Percentiles rank a stretch among this genome's conserved stretches.
These are phyloP conservation scores for Ovibos moschatus DNA, from an alignment of 2,113 vertebrate genomes.

Conservation along the genomic window DNA sequence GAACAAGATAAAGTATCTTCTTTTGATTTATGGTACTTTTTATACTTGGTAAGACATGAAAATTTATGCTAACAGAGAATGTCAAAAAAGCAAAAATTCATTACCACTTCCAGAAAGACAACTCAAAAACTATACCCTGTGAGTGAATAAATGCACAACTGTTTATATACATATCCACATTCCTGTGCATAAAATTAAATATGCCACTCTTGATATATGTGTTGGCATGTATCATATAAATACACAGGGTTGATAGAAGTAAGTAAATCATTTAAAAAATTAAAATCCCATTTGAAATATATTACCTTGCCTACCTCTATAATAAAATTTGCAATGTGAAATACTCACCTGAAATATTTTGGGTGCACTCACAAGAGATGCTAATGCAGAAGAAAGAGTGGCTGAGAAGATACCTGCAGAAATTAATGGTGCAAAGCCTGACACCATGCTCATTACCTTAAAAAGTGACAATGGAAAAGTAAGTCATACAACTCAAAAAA, in stretches of 20 bases:
- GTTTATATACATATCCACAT: background rate
- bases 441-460: slow-evolving; percentile 96
- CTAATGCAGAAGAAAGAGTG: slow-evolving; percentile 97
- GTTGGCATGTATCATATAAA: background rate
- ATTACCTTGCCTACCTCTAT: background rate
- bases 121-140: background rate
- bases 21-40: background rate
- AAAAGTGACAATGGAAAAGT: background rate
- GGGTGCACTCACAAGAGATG: slow-evolving; percentile 97
- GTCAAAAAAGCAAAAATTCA: background rate
- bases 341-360: slow-evolving; percentile 96
- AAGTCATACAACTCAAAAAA: background rate
- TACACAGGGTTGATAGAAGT: background rate
- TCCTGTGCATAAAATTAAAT: background rate
- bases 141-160: background rate
- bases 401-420: slow-evolving; percentile 98
- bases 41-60: background rate
- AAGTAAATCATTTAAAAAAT: slow-evolving; percentile 21
- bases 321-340: background rate
- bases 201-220: background rate
- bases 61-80: background rate
- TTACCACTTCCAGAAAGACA: slow-evolving; percentile 5
- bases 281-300: background rate
- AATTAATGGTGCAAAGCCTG: slow-evolving; percentile 96
- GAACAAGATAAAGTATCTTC: background rate